Base-by-base conservation (phyloP, 2,888 invertebrate species). In the Rhaphigaster nebulosa region DNA sequence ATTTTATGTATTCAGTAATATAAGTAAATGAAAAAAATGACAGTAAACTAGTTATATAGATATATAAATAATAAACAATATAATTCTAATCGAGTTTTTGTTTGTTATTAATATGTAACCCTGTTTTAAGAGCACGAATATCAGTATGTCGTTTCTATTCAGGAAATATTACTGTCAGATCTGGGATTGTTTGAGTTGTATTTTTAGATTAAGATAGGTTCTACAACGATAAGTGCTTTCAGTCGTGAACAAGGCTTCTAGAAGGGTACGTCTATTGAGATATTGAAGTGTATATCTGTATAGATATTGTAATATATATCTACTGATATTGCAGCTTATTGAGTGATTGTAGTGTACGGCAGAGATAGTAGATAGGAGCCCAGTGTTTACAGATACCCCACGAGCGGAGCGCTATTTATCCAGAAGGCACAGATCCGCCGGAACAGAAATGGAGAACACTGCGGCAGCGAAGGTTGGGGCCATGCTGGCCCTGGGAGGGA, bases 391-490 rank as follows among this genome's bases (percentile, higher is more conserved):
- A 84, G 84, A 84, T 84, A 50, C 20, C 13, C n/a, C 84, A 84
- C 84, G 84, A 84, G 26, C 45, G n/a, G n/a, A 5, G 0, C 0
- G 45, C 45, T 84, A 84, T n/a, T 84, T 84, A 84, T 26, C 41
- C n/a, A 80, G 45, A 4, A 13, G 45, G 26, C 13, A 10, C 26
- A n/a, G 70, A 34, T 0, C 13, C 23, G n/a, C 5, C 23, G 4
- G 38, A 26, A 41, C 41, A 10, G 45, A 45, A 4, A 84, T 84
- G 84, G 84, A 84, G 84, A 41, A 80, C 45, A 84, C 84, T 2
- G 84, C 20, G 13, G 84, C 1, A 13, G 84, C 84, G 26, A 84
- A 84, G 45, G 84, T 84, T n/a, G 84, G 84, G n/a, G 84, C 84
- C 12, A 84, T 84, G 84, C 18, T 50, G 23, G 84, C n/a, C 13